Evolutionary conservation across 2,113 vertebrate genomes (phyloP), one percentile per base, ranked within the genome.

Genomic region (Chaenocephalus aceratus): DNA sequence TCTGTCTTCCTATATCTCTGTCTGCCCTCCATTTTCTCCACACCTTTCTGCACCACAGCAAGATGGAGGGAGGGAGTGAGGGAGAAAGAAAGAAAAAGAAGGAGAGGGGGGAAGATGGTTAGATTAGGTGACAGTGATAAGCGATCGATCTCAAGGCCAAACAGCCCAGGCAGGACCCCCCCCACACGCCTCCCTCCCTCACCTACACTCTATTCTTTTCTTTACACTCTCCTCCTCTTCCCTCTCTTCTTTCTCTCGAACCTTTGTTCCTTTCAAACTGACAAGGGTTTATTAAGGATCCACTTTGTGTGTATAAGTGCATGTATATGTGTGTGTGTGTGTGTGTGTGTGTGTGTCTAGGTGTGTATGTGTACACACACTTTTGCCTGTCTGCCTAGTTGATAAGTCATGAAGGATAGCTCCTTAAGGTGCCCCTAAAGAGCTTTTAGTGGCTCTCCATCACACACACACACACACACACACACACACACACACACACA

Each of bases 101-200:
- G 48, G 23, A 41, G 59, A 51, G 74, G 41, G 60, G 6, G 76
- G 79, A 23, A 68, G 93, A 94, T 93, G 85, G 91, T 89, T 88
- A 89, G 91, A 94, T 92, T 91, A 91, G 85, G 91, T 93, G 93
- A 93, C 91, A 89, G 93, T 91, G 92, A 94, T 94, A 92, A 93
- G 93, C 88, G 79, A 94, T 94, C 92, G 90, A 94, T 91, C 93
- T 89, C 89, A 79, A 91, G 92, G 91, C 93, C 91, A 90, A 89
- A 91, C 84, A 85, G 87, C 82, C 80, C 60, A 46, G 73, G 77
- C 83, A 88, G 79, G 75, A 87, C 18, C 80, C 48, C 45, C 51
- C 15, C 1, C 59, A 15, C 5, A 30, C 16, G 21, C 10, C 56
- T 26, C 6, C 52, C 30, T 30, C 30, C 59, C 71, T 48, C 56